Evolutionary conservation across 2,113 vertebrate genomes (phyloP), one percentile per base, ranked within the genome.

Genomic region (Elephantulus edwardii): DNA sequence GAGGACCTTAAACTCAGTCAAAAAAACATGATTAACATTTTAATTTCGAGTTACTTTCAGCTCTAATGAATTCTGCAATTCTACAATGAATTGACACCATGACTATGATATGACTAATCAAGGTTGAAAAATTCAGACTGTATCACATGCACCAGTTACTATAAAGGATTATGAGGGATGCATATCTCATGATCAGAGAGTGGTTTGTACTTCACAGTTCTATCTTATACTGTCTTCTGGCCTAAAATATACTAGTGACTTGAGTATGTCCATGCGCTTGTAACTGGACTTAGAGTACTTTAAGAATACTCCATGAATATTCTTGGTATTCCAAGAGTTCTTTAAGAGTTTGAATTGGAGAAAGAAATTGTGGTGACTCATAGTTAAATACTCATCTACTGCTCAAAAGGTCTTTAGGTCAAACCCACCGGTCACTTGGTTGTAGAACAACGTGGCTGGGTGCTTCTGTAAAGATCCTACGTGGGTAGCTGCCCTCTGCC

Each of bases 341-440:
- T 77, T 89, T 88, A 50, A 83, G 79, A 84, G 76, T 81, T 91
- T 85, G 52, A 60, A 88, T 92, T 83, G 33, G 58, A 38, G 60
- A 85, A 48, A 12, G 8, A 20, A 22, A 8, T 20, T 19, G 8
- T 38, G 35, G 33, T 68, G 35, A 35, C 35, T 20, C 35, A 68
- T 38, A 35, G n/a, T 38, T 38, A 35, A 68, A 35, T 12, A 14
- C 35, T 38, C 2, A 38, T 17, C 35, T 68, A 20, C 66, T 38
- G 22, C 8, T 19, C 4, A 4, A 68, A 38, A 68, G 20, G 19
- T 68, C 17, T 38, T n/a, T 38, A 22, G 66, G 20, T 68, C 1
- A 14, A 38, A 68, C n/a, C 64, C 19, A 68, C 20, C 33, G 22
- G 66, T 35, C 35, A 22, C 8, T 66, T 33, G 20, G 20, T 19